Base-by-base conservation (phyloP, 2,113 vertebrate genomes). In the Aegotheles bennettii region DNA sequence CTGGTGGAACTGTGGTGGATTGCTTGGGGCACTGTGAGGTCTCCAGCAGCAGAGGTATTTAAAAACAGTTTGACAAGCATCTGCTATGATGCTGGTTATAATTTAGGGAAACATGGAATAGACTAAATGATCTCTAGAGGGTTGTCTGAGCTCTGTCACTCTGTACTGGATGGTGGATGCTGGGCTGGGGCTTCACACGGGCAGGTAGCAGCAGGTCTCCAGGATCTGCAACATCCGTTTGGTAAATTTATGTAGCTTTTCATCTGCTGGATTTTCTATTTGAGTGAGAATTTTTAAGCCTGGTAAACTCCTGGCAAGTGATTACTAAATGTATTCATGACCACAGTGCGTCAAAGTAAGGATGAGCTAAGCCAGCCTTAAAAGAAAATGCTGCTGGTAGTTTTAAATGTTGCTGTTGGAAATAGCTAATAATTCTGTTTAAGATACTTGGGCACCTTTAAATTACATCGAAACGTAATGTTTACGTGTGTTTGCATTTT, bases 191-290 rank as follows among this genome's bases (percentile, higher is more conserved):
- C 42, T 17, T 36, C 2, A 2, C 21, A 6, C 1, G 1, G 15
- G 43, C n/a, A 29, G 45, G n/a, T 47, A 17, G 40, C 40, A 8
- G 50, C 23, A 1, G 0, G 11, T 23, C 47, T 3, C 10, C 3
- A 13, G 31, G 45, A 10, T 28, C 40, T 54, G 51, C 61, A 11
- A 19, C 21, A 3, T 38, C 40, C 48, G 21, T 48, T 48, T 48
- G 48, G 20, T 48, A 14, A 13, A 29, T 48, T 40, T 13, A 10
- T 4, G 13, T 17, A 16, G 45, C 18, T 54, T 82, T 43, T 61
- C 26, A 6, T 53, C 57, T 31, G 2, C 26, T 47, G 35, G 60
- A 9, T 38, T 92, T 70, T 29, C 47, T 35, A 60, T 38, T 56
- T 11, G 21, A 15, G 33, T 0, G 1, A 50, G 45, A 19, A 18